Base-by-base conservation (phyloP, 2,888 invertebrate genomes). In the Alcis repandata region DNA sequence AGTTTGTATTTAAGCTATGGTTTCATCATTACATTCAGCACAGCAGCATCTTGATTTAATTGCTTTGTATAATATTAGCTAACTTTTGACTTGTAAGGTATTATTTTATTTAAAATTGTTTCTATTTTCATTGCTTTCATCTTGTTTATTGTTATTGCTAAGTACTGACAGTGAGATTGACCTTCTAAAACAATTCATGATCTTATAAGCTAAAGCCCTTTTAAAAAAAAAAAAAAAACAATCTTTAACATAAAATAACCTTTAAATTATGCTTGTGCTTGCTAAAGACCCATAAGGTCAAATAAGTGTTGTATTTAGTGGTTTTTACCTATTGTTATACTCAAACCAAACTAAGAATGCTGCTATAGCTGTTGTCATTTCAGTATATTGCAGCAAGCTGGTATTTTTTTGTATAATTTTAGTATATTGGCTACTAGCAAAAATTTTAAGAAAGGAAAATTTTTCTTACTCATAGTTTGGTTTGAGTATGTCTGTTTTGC, bases 161-260 rank as follows among this genome's bases (percentile, higher is more conserved):
- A 48, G 19, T 9, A 32, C 9, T 48, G n/a, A 32, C 17, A 15
- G 15, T 32, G 32, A 32, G 32, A 15, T 32, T 27, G 32, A 32
- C 48, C 32, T 32, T 32, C 32, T 32, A 49, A 49, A 49, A 17
- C 4, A 49, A 17, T 15, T 48, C n/a, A 27, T 48, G 48, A 48
- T 48, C 43, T 27, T 15, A 48, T 27, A 27, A n/a, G 32, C 27
- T 3, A 7, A 3, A 41, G 41, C 15, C 41, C 8, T 41, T 1
- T 43, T 43, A 19, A 19, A 6, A 22, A 1, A 10, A 0, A 22
- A 13, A 6, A 11, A n/a, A 0, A 11, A 22, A 13, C 10, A 41
- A 9, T 17, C 15, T 10, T 41, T 4, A 27, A 27, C 27, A 27
- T n/a, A 40, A 9, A 41, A 41, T 41, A 17, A 41, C 41, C 17